These are phyloP conservation scores for Pongo abelii DNA, from an alignment of 2,113 vertebrate species.

Conservation along the genomic window DNA sequence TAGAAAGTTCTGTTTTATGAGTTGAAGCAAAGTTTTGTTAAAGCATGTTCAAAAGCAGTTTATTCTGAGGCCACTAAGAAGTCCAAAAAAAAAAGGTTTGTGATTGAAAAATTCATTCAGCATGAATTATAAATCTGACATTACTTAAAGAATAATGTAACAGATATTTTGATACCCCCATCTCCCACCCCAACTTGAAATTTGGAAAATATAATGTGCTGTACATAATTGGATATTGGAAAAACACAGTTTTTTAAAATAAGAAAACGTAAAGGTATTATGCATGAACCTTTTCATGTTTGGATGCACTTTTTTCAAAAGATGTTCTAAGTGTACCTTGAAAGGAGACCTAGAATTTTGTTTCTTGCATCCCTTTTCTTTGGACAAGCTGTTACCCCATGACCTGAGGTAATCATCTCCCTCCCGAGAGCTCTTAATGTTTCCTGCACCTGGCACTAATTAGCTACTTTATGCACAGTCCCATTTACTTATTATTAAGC, in stretches of 20 bases:
- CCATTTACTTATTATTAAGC: constrained; percentile 51
- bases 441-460: constrained; percentile 4
- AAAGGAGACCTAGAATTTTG: background rate
- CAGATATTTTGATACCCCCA: background rate
- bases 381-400: background rate
- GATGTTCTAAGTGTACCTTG: background rate
- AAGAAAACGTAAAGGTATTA: background rate
- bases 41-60: background rate
- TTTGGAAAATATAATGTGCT: background rate
- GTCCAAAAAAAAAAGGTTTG: background rate
- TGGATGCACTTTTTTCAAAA: background rate
- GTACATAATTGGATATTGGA: background rate
- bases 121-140: background rate
- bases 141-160: background rate
- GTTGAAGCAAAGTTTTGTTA: background rate
- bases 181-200: background rate
- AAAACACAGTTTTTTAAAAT: background rate
- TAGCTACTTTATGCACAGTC: constrained; percentile 8
- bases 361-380: background rate
- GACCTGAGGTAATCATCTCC: background rate
- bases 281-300: background rate
- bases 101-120: background rate
- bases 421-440: background rate
- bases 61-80: background rate
- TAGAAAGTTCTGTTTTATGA: background rate